These are phyloP conservation scores for Meteorus colon DNA, from an alignment of 2,888 invertebrate genomes.

Conservation along the genomic window DNA sequence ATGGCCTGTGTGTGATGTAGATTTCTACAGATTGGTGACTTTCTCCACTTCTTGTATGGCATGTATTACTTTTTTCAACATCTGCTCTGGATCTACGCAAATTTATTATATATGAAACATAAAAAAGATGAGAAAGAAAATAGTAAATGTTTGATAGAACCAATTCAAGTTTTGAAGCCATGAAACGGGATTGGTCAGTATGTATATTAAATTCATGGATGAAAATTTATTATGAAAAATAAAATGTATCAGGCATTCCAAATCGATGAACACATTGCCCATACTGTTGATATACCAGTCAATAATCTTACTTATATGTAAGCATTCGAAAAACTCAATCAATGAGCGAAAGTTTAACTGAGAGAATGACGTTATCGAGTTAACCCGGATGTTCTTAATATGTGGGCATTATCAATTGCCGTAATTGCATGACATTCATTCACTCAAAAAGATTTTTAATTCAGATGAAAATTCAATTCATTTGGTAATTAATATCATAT, in stretches of 20 bases:
- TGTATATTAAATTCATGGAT: background rate
- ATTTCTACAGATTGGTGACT: constrained; percentile 35
- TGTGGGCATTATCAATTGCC: background rate
- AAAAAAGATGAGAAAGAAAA: background rate
- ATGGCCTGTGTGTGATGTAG: background rate
- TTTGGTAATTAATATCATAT: no score
- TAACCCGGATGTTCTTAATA: background rate
- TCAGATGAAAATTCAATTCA: no score
- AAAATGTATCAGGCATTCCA: background rate
- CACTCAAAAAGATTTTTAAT: background rate
- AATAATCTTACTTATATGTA: background rate
- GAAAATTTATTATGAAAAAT: background rate
- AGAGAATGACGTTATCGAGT: background rate
- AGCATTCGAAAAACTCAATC: background rate
- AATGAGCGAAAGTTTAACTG: constrained; percentile 36
- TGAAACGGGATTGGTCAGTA: background rate
- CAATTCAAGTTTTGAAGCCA: background rate
- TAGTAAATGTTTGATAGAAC: background rate
- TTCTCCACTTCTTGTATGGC: constrained; percentile 30
- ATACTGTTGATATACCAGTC: background rate
- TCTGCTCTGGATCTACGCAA: constrained; percentile 20
- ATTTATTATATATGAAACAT: constrained; percentile 13
- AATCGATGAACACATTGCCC: background rate
- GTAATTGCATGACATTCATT: no score
- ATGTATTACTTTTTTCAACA: constrained; percentile 27